Percentiles rank a stretch among this genome's conserved stretches.
Conservation (phyloP, 2,113 vertebrate species). For the Dromaius novaehollandiae region DNA sequence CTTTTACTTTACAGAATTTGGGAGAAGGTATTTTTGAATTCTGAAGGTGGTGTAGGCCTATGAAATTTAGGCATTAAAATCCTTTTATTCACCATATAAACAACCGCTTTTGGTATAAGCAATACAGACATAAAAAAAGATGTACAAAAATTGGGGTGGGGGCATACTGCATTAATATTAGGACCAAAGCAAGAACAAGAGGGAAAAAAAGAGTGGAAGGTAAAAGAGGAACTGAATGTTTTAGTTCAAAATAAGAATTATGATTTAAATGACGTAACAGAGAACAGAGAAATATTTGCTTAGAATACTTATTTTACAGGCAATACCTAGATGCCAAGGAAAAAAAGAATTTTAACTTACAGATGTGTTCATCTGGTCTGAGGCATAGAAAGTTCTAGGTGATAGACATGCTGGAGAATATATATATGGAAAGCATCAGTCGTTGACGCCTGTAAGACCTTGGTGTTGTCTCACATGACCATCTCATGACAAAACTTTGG, state of each 20-base stretch:
- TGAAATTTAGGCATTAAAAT: neutral
- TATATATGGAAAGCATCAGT: neutral
- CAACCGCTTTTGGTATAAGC: neutral
- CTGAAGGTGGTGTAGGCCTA: neutral
- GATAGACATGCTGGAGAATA: neutral
- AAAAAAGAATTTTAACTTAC: neutral
- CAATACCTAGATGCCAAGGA: neutral
- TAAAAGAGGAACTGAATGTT: neutral
- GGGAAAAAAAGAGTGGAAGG: accelerated
- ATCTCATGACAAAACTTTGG: neutral
- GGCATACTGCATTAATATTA: neutral
- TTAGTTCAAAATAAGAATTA: neutral
- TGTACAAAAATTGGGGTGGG: neutral
- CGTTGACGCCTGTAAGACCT: neutral
- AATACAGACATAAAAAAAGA: neutral
- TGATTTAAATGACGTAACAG: neutral
- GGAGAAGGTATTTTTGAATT: neutral
- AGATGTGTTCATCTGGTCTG: neutral
- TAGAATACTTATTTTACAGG: neutral
- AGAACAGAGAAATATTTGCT: neutral
- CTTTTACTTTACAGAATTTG: neutral
- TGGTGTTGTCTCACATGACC: neutral
- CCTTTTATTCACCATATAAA: neutral
- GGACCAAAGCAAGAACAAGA: neutral
- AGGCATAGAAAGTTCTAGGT: neutral